phyloP scores from a whole-genome alignment of 1,140 invertebrate species.

The Latrodectus geometricus region DNA sequence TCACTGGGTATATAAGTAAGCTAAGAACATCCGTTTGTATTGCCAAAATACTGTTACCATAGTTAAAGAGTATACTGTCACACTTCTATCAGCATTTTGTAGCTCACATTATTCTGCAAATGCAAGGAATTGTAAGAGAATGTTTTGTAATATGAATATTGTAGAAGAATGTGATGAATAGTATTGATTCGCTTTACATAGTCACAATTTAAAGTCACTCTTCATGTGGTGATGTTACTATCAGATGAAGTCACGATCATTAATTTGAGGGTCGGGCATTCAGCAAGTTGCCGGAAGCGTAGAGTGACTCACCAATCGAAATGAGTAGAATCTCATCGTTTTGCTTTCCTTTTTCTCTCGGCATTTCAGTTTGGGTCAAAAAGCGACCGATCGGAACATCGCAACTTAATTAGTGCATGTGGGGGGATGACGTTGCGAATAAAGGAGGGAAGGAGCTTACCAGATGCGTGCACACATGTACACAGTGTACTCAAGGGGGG shows the following conservation, averaged over 20 bases:
- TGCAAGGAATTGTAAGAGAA: too few relatives aligned
- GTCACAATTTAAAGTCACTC: too few relatives aligned
- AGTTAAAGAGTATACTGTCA: too few relatives aligned
- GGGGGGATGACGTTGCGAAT: conserved; percentile 13
- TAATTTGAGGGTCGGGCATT: background rate
- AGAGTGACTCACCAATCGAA: background rate
- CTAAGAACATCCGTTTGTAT: too few relatives aligned
- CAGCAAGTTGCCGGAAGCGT: background rate
- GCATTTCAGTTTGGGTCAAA: conserved; percentile 28
- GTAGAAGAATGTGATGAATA: too few relatives aligned
- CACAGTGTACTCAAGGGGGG: background rate
- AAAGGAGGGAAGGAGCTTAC: background rate
- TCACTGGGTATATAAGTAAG: too few relatives aligned
- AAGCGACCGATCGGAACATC: conserved; percentile 45
- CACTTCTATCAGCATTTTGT: too few relatives aligned
- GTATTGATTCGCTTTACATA: too few relatives aligned
- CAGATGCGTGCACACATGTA: background rate
- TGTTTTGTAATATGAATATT: too few relatives aligned
- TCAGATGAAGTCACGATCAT: background rate
- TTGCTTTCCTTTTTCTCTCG: background rate
- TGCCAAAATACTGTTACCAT: too few relatives aligned
- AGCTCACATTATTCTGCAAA: too few relatives aligned
- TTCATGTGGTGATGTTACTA: background rate
- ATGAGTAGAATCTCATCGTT: conserved; percentile 5
- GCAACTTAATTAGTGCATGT: conserved; percentile 47